Evolutionary conservation across 2,888 invertebrate genomes (phyloP).

Genomic region (Galeruca laticollis): DNA sequence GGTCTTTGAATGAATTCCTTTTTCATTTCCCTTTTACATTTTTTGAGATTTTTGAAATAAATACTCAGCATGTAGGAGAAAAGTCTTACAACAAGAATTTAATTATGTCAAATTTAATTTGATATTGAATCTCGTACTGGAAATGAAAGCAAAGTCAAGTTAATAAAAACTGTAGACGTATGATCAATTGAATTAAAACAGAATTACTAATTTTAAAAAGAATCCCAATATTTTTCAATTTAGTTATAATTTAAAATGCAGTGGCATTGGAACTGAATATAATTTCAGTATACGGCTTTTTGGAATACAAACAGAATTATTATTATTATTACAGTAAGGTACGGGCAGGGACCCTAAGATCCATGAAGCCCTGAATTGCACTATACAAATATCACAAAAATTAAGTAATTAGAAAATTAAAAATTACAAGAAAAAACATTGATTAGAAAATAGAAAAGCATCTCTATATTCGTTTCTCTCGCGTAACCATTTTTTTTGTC

Average conservation of each 20-base stretch:
- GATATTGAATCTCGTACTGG: background rate
- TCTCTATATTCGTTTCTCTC: too few relatives aligned
- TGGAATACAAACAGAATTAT: too few relatives aligned
- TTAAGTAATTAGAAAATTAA: too few relatives aligned
- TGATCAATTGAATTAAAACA: background rate
- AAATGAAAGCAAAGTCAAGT: slow-evolving; percentile 4
- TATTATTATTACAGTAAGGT: too few relatives aligned
- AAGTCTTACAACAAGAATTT: background rate
- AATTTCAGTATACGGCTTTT: too few relatives aligned
- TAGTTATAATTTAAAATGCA: background rate
- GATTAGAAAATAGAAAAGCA: too few relatives aligned
- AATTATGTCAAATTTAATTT: slow-evolving; percentile 1
- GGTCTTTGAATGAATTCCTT: background rate
- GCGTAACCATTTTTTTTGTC: too few relatives aligned
- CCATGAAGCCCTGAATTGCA: too few relatives aligned
- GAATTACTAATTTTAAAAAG: background rate
- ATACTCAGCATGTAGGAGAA: background rate
- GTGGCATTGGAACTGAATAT: too few relatives aligned
- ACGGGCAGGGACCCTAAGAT: too few relatives aligned
- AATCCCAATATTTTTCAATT: background rate
- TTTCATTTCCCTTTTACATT: background rate
- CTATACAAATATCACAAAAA: too few relatives aligned
- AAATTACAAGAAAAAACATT: too few relatives aligned
- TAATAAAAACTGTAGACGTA: slow-evolving; percentile 1
- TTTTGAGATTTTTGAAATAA: background rate